A percentile compares a stretch with the other conserved stretches of the same genome.
Conservation (phyloP, 1,140 invertebrate species). For the Hyles euphorbiae region DNA sequence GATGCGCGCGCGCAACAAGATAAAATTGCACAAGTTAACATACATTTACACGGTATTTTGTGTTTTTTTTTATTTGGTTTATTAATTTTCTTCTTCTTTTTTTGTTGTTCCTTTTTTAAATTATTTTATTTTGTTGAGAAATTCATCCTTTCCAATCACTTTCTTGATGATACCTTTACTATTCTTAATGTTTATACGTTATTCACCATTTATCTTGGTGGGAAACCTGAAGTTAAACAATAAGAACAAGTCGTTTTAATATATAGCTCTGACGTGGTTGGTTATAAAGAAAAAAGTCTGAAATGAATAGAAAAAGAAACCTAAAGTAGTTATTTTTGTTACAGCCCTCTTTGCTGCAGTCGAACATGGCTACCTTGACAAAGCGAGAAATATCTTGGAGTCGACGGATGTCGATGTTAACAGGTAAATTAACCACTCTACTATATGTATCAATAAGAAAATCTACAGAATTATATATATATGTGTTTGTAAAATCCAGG, state of each 20-base stretch:
- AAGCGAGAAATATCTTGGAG: constrained; percentile 91
- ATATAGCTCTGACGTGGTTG: too few species aligned
- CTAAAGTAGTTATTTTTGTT: constrained; percentile 47
- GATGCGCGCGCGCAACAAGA: constrained; percentile 81
- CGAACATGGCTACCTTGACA: constrained; percentile 94
- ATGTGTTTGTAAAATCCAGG: background rate
- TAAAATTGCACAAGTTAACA: constrained; percentile 88
- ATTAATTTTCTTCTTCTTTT: constrained; percentile 11
- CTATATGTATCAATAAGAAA: too few species aligned
- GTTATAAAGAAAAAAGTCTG: too few species aligned
- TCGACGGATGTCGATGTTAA: constrained; percentile 94
- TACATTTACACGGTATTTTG: constrained; percentile 89
- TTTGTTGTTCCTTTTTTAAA: constrained; percentile 7
- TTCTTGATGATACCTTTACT: background rate
- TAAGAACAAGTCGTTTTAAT: too few species aligned
- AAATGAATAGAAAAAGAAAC: too few species aligned
- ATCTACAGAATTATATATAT: too few species aligned
- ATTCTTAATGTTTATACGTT: background rate
- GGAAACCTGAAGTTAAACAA: background rate
- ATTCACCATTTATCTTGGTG: background rate
- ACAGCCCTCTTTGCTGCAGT: constrained; percentile 93
- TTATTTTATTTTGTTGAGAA: background rate
- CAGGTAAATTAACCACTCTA: constrained; percentile 78
- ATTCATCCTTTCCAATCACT: background rate
- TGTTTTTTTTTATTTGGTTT: constrained; percentile 42